A percentile compares a stretch with the other conserved stretches of the same genome.
These are phyloP conservation scores for Eubasilissa regina DNA, from an alignment of 1,140 invertebrate species.

Conservation along the genomic window DNA sequence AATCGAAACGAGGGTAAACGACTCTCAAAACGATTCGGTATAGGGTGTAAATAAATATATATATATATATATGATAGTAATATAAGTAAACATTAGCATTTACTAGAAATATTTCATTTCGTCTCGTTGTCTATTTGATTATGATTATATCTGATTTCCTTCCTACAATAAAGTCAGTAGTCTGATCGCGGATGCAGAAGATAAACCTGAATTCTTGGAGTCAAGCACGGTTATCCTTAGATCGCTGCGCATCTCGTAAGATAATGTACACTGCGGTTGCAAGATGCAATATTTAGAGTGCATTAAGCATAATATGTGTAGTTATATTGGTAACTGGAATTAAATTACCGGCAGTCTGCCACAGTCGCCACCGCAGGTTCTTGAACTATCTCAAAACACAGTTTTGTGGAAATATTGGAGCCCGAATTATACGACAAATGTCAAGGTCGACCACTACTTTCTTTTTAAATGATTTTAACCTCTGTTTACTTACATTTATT, in stretches of 20 bases:
- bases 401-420: neutral
- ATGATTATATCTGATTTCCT: neutral
- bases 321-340: neutral
- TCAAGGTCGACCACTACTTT: no score
- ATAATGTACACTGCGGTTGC: slow-evolving; percentile 7
- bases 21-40: no score
- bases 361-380: neutral
- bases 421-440: neutral
- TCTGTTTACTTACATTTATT: no score
- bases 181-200: slow-evolving; percentile 2
- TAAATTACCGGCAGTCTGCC: slow-evolving; percentile 1
- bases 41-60: no score
- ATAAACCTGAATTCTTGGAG: slow-evolving; percentile 10
- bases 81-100: no score
- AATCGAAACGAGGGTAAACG: no score
- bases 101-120: no score
- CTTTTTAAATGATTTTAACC: no score
- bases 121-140: no score
- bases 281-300: slow-evolving; percentile 16
- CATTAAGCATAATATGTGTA: slow-evolving; percentile 7
- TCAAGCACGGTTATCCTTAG: neutral
- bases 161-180: slow-evolving; percentile 18
- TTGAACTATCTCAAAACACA: neutral
- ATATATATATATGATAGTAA: no score
- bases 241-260: slow-evolving; percentile 3